These are phyloP conservation scores for Lingula anatina DNA, from an alignment of 2,888 invertebrate genomes.

Conservation along the genomic window DNA sequence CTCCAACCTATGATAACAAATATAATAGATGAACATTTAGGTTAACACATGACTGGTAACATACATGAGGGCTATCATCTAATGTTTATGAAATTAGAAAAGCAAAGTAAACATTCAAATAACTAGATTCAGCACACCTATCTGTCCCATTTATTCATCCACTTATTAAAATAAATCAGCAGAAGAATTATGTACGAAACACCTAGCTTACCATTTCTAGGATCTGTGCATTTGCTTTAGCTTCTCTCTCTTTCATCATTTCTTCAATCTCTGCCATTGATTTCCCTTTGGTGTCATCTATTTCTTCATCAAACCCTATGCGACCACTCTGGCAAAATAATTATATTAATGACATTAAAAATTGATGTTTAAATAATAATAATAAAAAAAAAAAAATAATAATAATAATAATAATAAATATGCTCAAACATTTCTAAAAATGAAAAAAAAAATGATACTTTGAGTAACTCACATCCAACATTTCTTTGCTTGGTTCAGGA, in stretches of 20 bases:
- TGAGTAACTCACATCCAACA: slow-evolving; percentile 57
- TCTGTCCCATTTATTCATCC: no score
- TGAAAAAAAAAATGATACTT: not conserved
- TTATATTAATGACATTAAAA: not conserved
- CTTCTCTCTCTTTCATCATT: slow-evolving; percentile 83
- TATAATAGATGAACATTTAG: no score
- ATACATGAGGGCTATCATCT: no score
- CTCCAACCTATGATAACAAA: slow-evolving; percentile 69
- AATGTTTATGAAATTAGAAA: no score
- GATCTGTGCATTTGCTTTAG: slow-evolving; percentile 93
- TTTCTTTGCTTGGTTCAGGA: slow-evolving; percentile 80
- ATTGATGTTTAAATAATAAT: not conserved
- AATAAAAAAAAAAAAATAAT: no score
- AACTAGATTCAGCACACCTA: no score
- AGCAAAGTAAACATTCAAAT: no score
- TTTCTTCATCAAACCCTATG: slow-evolving; percentile 88
- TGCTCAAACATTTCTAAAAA: no score
- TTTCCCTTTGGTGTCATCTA: slow-evolving; percentile 84
- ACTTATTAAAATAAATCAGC: not conserved
- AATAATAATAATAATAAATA: no score
- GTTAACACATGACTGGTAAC: no score
- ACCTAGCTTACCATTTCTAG: slow-evolving; percentile 73
- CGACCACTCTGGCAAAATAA: slow-evolving; percentile 56
- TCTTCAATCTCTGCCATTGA: slow-evolving; percentile 79
- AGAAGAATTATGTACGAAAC: slow-evolving; percentile 1